phyloP scores from a whole-genome alignment of 1,140 invertebrate genomes.

The Drosophila nasuta region DNA sequence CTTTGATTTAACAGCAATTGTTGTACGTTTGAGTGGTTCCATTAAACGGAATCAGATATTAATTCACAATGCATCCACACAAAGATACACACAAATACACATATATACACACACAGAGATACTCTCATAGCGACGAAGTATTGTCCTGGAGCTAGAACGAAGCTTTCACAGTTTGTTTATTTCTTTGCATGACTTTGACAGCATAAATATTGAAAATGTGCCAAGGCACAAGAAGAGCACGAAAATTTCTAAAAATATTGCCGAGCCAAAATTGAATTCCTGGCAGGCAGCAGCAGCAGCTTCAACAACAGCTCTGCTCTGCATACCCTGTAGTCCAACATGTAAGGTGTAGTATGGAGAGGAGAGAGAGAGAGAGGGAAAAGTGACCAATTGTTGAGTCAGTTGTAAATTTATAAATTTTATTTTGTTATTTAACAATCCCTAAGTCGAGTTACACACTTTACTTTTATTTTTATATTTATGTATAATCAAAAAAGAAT shows the following conservation, averaged over 20 bases:
- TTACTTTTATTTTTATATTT: too few species aligned
- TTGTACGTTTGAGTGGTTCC: conserved; percentile 42
- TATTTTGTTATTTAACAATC: too few species aligned
- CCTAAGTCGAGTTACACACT: too few species aligned
- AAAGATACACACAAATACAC: conserved; percentile 32
- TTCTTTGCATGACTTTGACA: conserved; percentile 59
- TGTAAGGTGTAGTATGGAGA: neutral
- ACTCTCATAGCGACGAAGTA: neutral
- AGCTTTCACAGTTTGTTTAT: conserved; percentile 25
- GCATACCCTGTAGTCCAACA: neutral
- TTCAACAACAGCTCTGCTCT: conserved; percentile 20
- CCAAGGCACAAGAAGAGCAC: conserved; percentile 12
- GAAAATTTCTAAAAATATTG: conserved; percentile 55
- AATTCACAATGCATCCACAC: conserved; percentile 57
- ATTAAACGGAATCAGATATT: conserved; percentile 61
- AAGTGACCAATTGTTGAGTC: too few species aligned
- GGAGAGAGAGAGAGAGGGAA: too few species aligned
- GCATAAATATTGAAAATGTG: conserved; percentile 66
- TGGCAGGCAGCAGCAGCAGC: conserved; percentile 14
- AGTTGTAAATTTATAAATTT: too few species aligned
- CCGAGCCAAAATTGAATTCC: conserved; percentile 66
- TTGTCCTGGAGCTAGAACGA: conserved; percentile 7
- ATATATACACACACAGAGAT: conserved; percentile 13
- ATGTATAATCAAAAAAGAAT: too few species aligned
- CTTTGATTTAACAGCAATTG: conserved; percentile 69